These are phyloP conservation scores for Acridotheres tristis DNA, from an alignment of 2,797 vertebrate species.

Conservation along the genomic window DNA sequence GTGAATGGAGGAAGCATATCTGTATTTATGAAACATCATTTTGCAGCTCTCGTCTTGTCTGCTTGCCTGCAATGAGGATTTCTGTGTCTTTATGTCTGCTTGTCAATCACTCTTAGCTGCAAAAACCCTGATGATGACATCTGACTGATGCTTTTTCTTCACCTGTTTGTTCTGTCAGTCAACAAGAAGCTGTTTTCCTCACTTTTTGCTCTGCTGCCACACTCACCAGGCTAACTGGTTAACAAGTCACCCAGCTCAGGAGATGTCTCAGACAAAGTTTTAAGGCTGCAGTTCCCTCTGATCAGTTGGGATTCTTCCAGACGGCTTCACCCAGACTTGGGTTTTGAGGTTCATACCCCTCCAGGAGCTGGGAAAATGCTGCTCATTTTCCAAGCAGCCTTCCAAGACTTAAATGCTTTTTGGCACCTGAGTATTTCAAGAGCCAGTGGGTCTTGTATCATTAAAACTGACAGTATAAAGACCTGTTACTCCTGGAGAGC, in stretches of 20 bases:
- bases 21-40: not conserved
- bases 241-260: not conserved
- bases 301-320: not conserved
- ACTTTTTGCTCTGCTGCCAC: not conserved
- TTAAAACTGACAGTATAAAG: not conserved
- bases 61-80: not conserved
- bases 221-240: not conserved
- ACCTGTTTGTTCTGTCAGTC: not conserved
- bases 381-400: not conserved
- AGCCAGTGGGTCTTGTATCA: not conserved
- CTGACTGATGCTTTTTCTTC: not conserved
- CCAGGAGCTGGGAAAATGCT: not conserved
- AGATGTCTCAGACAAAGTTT: not conserved
- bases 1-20: not conserved
- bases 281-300: not conserved
- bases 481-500: not conserved
- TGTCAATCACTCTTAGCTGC: not conserved
- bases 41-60: not conserved
- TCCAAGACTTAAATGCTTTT: not conserved
- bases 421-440: not conserved
- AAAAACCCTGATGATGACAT: not conserved
- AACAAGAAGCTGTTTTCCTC: not conserved
- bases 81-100: not conserved
- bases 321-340: not conserved
- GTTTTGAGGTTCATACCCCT: not conserved